Evolutionary conservation across 35 echinoderm and acorn worm species (phyloP), one percentile per base, ranked within the genome.

Genomic region (Apostichopus californicus): DNA sequence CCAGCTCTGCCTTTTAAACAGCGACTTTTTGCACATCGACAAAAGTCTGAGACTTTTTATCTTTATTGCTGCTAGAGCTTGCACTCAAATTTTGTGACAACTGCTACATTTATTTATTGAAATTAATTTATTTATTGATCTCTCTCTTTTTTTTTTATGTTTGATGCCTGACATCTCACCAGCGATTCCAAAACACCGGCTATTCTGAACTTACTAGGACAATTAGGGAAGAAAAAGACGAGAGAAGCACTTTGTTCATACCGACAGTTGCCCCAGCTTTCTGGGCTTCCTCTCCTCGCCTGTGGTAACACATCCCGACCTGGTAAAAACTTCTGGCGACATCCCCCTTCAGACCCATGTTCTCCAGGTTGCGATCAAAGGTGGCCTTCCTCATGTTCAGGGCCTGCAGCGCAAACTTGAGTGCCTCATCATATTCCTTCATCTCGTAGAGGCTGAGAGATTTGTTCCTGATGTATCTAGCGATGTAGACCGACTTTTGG

Each of bases 401-500:
- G 11, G 89, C 89, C 75, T 91, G 28, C 9, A 59, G 15, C 10
- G 89, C 89, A 23, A 54, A 55, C 71, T 79, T 79, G 22, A 78
- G 89, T 4, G 89, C 89, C 54, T 91, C 89, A 0, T 91, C 89
- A 53, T 91, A 91, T 60, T 59, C 26, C 68, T 91, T 91, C 73
- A 91, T 9, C 20, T 91, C 89, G 6, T 53, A 78, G 18, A 91
- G 77, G 34, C 55, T 61, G 70, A 79, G 71, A 24, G 89, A 24
- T 57, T 91, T 91, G 77, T 91, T 91, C 56, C 77, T 91, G 73
- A 91, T 91, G 89, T 58, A 78, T 56, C 77, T 57, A 13, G 89
- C 71, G 6, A 91, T 23, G 77, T 91, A 91, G 6, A 77, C 77
- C 8, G 89, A 78, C 46, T 68, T 57, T 21, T 79, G 72, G 12